Conservation (phyloP, 2,113 vertebrate genomes). For the Coracopsis vasa region DNA sequence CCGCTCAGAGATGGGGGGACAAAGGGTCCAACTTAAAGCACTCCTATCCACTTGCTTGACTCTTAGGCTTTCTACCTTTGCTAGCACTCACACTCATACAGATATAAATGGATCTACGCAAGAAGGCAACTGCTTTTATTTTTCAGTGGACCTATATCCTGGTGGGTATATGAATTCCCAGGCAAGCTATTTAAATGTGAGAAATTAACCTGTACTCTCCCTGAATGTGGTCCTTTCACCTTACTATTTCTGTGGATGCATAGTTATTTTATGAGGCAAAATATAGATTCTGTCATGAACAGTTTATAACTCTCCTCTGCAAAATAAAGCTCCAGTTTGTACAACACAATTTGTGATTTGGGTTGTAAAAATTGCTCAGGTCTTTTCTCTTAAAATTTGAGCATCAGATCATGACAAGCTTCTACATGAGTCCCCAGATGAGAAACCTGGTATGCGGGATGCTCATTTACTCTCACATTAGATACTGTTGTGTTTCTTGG, state of each 20-base stretch:
- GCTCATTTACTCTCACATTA: not conserved
- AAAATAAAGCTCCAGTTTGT: not conserved
- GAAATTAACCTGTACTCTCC: not conserved
- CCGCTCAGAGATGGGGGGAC: not conserved
- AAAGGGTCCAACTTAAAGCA: not conserved
- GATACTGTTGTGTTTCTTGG: not conserved
- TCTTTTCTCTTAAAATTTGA: not conserved
- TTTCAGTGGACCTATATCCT: not conserved
- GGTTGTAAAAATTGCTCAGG: not conserved
- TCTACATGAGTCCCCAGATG: not conserved
- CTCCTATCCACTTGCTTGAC: not conserved
- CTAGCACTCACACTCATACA: fast-evolving
- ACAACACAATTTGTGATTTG: not conserved
- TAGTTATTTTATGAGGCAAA: not conserved
- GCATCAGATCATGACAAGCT: not conserved
- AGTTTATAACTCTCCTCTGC: not conserved
- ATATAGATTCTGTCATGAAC: not conserved
- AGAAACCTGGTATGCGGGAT: not conserved
- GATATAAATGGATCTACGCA: not conserved
- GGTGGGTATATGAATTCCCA: not conserved
- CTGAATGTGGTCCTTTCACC: not conserved
- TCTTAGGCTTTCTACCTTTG: not conserved
- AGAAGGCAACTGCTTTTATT: not conserved
- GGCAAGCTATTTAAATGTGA: not conserved
- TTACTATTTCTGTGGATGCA: not conserved